These are phyloP conservation scores for Tachysurus fulvidraco DNA, from an alignment of 2,113 vertebrate species.

Conservation along the genomic window DNA sequence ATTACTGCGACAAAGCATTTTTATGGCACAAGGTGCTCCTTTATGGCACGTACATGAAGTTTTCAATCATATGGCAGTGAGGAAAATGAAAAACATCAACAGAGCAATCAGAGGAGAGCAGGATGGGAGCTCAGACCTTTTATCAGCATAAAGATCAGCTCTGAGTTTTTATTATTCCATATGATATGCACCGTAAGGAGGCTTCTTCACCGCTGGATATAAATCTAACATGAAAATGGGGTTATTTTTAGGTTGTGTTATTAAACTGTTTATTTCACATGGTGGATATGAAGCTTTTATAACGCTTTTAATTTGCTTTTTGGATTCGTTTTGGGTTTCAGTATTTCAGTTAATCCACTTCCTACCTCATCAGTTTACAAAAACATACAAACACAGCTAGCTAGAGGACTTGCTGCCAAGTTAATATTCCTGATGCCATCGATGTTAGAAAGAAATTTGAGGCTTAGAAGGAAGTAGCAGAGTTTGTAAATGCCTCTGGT, in stretches of 20 bases:
- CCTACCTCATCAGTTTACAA: not conserved
- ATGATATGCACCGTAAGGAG: not conserved
- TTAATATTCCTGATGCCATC: not conserved
- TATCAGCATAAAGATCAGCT: not conserved
- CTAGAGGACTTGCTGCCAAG: not conserved
- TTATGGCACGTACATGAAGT: slow-evolving; percentile 28
- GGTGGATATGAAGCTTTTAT: not conserved
- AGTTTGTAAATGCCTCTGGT: not conserved
- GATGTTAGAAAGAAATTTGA: not conserved
- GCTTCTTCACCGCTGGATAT: not conserved
- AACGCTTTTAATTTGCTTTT: not conserved
- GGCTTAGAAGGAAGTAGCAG: not conserved
- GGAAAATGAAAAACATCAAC: slow-evolving; percentile 17
- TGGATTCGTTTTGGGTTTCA: not conserved
- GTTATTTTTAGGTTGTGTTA: not conserved
- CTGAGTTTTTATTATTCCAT: not conserved
- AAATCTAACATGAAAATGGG: not conserved
- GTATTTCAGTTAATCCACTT: not conserved
- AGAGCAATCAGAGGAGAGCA: not conserved
- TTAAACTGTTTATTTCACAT: not conserved
- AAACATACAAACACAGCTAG: not conserved
- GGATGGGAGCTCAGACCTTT: not conserved
- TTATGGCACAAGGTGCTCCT: slow-evolving; percentile 8
- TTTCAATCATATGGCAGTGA: slow-evolving; percentile 14
- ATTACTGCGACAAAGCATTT: slow-evolving; percentile 41